Evolutionary conservation across 1,140 invertebrate species (phyloP).

Genomic region (Megalopta genalis): DNA sequence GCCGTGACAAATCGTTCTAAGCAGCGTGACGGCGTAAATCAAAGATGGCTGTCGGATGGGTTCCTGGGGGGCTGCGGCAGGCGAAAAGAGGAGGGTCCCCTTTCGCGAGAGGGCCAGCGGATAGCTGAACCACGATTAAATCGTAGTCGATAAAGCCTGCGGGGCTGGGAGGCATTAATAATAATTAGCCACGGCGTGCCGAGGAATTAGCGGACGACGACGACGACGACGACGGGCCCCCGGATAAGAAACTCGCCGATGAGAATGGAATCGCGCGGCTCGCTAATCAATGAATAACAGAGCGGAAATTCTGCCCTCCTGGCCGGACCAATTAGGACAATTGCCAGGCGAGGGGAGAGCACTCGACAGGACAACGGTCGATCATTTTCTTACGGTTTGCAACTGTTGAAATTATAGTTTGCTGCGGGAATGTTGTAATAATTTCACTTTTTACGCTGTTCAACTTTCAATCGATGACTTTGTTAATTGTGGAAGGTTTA

Average conservation of each 20-base stretch:
- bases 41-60: conserved; percentile 3
- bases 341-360: neutral
- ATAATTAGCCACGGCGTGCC: conserved; percentile 39
- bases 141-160: conserved; percentile 35
- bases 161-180: conserved; percentile 26
- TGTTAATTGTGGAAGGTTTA: no score
- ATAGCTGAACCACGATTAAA: conserved; percentile 31
- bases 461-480: no score
- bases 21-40: conserved; percentile 45
- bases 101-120: no score
- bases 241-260: conserved; percentile 30
- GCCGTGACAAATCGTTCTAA: conserved; percentile 45
- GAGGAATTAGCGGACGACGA: conserved; percentile 21
- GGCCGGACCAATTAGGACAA: conserved; percentile 20
- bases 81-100: neutral
- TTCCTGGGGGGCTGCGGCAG: no score
- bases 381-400: no score
- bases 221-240: neutral
- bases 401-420: no score
- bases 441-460: no score
- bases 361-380: neutral
- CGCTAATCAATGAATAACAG: neutral
- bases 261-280: neutral
- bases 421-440: no score
- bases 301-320: conserved; percentile 13